Base-by-base conservation (phyloP, 37 sponge, comb jelly and placozoan species). In the Diacarnus erythraeanus region DNA sequence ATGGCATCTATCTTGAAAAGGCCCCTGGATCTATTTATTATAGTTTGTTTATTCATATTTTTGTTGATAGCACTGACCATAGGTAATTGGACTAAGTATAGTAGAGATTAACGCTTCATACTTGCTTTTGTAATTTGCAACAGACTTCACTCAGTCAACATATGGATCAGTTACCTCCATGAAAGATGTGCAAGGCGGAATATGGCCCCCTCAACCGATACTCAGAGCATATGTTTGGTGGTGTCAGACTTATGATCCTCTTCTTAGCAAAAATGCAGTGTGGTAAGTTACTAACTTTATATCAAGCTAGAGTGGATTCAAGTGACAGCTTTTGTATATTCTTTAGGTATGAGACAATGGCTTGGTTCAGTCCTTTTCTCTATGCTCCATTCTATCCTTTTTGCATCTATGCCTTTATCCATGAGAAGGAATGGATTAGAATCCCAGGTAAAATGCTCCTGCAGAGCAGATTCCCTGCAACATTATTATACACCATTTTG, bases 381-480 rank as follows among this genome's bases (percentile, higher is more conserved):
- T 94, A 94, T 70, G 40, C 60, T 17, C 94, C 94, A 43, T 94
- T 83, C 67, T 94, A 94, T 64, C n/a, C 83, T 34, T 59, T 58
- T 66, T 91, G 91, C 25, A 90, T 94, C 59, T 94, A 90, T 84
- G 94, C 94, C 54, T 90, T 94, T 43, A 42, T 94, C 38, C 79
- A 42, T 44, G 75, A 87, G 51, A 86, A 83, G 75, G 91, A 94
- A 35, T 94, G 94, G 94, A 94, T 94, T 38, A 74, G 91, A 61
- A 75, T 83, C 26, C 94, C 94, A 90, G 76, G 94, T 93, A 39
- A 77, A 75, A 54, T 30, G 30, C 5, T 31, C 66, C 43, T 10
- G 36, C 64, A 77, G 3, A 38, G 41, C 29, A 36, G 8, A 23
- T 18, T 64, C n/a, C 65, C n/a, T 31, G 10, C 56, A 54, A 20